Percentiles rank a stretch among this genome's conserved stretches.
Evolutionary conservation across 2,113 vertebrate genomes (phyloP).

Genomic region (Pygoscelis antarcticus): DNA sequence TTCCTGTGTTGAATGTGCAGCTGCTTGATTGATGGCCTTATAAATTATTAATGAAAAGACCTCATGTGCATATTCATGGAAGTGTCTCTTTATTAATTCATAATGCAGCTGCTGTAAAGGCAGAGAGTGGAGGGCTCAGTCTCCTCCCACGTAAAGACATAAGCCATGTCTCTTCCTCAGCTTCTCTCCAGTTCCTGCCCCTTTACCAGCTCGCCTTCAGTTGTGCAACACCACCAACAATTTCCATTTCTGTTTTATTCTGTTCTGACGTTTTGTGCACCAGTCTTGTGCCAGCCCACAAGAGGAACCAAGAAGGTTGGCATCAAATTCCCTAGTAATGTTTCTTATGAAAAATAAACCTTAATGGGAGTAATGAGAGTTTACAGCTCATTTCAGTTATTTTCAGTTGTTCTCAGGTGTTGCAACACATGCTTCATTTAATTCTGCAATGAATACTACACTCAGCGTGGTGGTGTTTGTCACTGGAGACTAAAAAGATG

Average conservation of each 20-base stretch:
- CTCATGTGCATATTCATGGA: constrained; percentile 67
- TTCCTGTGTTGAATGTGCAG: constrained; percentile 48
- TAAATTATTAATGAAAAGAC: constrained; percentile 68
- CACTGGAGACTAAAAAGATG: constrained; percentile 29
- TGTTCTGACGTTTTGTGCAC: not conserved
- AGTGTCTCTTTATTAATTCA: constrained; percentile 76
- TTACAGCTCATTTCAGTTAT: constrained; percentile 69
- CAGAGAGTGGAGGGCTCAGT: constrained; percentile 2
- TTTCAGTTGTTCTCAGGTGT: constrained; percentile 80
- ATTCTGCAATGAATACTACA: constrained; percentile 64
- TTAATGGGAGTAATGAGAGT: constrained; percentile 60
- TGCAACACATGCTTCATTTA: constrained; percentile 74
- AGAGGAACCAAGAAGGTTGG: not conserved
- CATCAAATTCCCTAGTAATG: constrained; percentile 10
- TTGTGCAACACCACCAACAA: not conserved
- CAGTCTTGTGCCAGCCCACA: not conserved
- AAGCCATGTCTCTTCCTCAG: not conserved
- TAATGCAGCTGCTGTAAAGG: constrained; percentile 67
- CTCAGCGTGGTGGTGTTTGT: constrained; percentile 5
- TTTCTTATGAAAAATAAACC: constrained; percentile 51
- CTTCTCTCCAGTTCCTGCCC: not conserved
- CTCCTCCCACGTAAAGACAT: not conserved
- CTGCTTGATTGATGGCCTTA: constrained; percentile 55
- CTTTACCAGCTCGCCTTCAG: not conserved
- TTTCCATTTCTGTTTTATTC: not conserved